A percentile compares a stretch with the other conserved stretches of the same genome.
Conservation (phyloP, 2,797 vertebrate genomes). For the Anas georgica region DNA sequence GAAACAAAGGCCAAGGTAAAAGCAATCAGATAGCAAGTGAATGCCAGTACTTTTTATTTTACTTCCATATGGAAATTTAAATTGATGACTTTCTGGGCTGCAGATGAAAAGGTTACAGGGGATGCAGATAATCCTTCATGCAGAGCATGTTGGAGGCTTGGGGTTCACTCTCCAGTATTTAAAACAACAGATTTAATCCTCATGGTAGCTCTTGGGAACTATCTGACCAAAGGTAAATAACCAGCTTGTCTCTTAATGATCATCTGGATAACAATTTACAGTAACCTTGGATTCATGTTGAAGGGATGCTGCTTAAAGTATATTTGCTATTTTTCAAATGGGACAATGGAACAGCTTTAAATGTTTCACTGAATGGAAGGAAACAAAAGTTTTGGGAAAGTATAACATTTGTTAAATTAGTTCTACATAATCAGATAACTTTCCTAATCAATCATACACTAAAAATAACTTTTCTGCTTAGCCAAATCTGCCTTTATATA, state of each 20-base stretch:
- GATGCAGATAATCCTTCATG: not conserved
- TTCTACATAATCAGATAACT: not conserved
- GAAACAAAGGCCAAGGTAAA: constrained; percentile 6
- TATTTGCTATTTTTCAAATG: not conserved
- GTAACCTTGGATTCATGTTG: not conserved
- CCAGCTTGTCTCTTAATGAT: not conserved
- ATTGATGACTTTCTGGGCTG: not conserved
- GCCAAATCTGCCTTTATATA: not conserved
- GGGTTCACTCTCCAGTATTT: not conserved
- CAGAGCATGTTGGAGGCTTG: not conserved
- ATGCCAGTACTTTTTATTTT: not conserved
- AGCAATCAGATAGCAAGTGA: not conserved
- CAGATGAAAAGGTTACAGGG: constrained; percentile 23
- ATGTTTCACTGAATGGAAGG: not conserved
- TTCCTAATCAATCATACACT: not conserved
- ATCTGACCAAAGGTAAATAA: constrained; percentile 8
- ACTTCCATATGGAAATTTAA: not conserved
- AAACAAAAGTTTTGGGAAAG: not conserved
- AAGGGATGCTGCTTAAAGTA: not conserved
- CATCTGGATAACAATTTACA: not conserved
- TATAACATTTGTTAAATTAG: not conserved
- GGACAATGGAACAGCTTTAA: not conserved
- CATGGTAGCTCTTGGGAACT: not conserved
- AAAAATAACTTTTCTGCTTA: not conserved
- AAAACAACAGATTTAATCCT: constrained; percentile 11